phyloP scores from a whole-genome alignment of 1,140 invertebrate species.

The Leucophenga varia region DNA sequence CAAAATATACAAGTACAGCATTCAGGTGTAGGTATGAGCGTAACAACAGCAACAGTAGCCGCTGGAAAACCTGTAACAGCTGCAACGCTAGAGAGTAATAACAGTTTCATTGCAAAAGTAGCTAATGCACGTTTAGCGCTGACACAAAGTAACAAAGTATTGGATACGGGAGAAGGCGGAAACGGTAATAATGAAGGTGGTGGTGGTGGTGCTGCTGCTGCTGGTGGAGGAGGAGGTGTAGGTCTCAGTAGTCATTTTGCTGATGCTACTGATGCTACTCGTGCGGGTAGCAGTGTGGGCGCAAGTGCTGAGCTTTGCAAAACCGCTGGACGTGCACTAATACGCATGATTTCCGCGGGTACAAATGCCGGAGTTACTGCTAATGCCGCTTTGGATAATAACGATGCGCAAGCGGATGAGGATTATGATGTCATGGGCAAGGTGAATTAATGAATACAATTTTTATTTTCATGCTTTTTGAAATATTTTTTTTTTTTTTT shows the following conservation, averaged over 20 bases:
- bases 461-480: neutral
- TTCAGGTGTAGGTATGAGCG: too few relatives aligned
- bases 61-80: too few relatives aligned
- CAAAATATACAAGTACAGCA: conserved; percentile 31
- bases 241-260: too few relatives aligned
- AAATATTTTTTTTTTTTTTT: too few relatives aligned
- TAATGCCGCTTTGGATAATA: conserved; percentile 9
- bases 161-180: conserved; percentile 27
- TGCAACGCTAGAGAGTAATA: too few relatives aligned
- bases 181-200: conserved; percentile 11
- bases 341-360: conserved; percentile 47
- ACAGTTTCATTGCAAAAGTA: conserved; percentile 41
- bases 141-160: too few relatives aligned
- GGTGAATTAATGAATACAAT: conserved; percentile 24
- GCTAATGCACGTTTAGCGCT: too few relatives aligned
- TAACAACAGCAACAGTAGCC: conserved; percentile 7
- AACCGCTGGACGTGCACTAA: conserved; percentile 42
- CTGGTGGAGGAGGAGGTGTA: conserved; percentile 1
- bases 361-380: too few relatives aligned
- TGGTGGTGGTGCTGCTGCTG: conserved; percentile 1
- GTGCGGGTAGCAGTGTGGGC: conserved; percentile 24
- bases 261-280: too few relatives aligned
- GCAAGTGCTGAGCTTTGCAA: conserved; percentile 37
- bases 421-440: conserved; percentile 52
- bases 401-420: conserved; percentile 33